Base-by-base conservation (phyloP, 2,797 vertebrate genomes). In the Muscicapa striata region DNA sequence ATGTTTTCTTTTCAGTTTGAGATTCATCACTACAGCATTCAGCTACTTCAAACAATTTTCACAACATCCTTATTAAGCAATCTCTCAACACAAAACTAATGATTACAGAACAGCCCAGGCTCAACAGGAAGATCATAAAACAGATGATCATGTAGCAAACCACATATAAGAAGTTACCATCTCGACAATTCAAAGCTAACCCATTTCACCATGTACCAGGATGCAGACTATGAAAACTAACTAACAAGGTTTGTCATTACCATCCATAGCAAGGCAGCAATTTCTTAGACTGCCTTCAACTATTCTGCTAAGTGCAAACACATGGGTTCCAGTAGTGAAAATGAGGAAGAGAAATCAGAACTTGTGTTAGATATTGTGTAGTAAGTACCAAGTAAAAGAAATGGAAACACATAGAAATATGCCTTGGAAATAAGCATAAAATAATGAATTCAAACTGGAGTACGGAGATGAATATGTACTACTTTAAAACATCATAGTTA, bases 11-110 rank as follows among this genome's bases (percentile, higher is more conserved):
- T 92, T 78, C 69, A 66, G 73, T 86, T 79, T 88, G 69, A 90
- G 77, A 88, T 66, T 40, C 76, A 91, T 82, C 90, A 86, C 69
- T 59, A 69, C 48, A 86, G 73, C 83, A 93, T 90, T 84, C 87
- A 79, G 69, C 62, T 81, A 88, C 87, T 93, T 94, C 85, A 88
- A 94, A 91, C 73, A 84, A 76, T 93, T 90, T 91, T 81, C 80
- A 91, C 58, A 93, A 84, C 40, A 93, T 30, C 23, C 17, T 81
- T 89, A 80, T 84, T 93, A 86, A 84, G 46, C 58, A 78, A 75
- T 88, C 75, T 77, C 73, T 94, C 63, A 81, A 75, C 67, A 95
- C 55, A 96, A 88, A 90, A 84, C 76, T 48, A 84, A 96, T 92
- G 85, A 59, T 40, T 84, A 67, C 5, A 91, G 62, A 80, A 52